These are phyloP conservation scores for Alitta virens DNA, from an alignment of 2,888 invertebrate species.

Conservation along the genomic window DNA sequence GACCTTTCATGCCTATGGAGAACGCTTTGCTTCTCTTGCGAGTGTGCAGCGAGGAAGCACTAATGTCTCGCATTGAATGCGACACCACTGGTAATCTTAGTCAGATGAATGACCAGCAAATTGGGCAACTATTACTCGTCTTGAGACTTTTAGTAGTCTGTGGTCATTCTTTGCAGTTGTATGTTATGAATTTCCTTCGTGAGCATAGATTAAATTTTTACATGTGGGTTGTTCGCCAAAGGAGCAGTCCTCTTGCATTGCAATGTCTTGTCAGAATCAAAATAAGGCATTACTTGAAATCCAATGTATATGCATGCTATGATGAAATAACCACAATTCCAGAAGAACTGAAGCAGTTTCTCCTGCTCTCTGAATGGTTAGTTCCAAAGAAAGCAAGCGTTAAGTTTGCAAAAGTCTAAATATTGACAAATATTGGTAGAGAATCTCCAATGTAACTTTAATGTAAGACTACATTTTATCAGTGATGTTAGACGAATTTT, in stretches of 20 bases:
- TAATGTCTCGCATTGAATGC: slow-evolving; percentile 11
- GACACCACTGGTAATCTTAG: slow-evolving; percentile 10
- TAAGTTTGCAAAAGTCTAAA: too few relatives aligned
- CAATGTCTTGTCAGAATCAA: slow-evolving; percentile 7
- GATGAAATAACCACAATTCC: slow-evolving; percentile 3
- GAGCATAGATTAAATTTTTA: slow-evolving; percentile 4
- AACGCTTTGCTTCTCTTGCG: slow-evolving; percentile 15
- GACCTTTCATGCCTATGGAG: slow-evolving; percentile 9
- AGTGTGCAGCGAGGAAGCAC: not conserved
- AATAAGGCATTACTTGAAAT: slow-evolving; percentile 5
- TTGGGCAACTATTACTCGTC: not conserved
- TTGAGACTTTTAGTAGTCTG: slow-evolving; percentile 5
- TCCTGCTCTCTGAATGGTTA: slow-evolving; percentile 2
- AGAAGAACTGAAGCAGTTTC: slow-evolving; percentile 4
- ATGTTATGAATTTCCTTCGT: slow-evolving; percentile 5
- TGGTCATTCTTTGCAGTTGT: slow-evolving; percentile 14
- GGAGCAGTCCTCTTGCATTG: slow-evolving; percentile 5
- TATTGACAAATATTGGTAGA: too few relatives aligned
- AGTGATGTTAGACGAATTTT: too few relatives aligned
- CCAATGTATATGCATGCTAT: slow-evolving; percentile 14
- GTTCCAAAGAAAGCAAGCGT: too few relatives aligned
- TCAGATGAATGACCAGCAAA: not conserved
- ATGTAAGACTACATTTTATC: too few relatives aligned
- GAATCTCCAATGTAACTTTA: too few relatives aligned
- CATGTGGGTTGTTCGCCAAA: slow-evolving; percentile 6